These are phyloP conservation scores for Thalassaphorura encarpata DNA, from an alignment of 1,140 invertebrate genomes.

Conservation along the genomic window DNA sequence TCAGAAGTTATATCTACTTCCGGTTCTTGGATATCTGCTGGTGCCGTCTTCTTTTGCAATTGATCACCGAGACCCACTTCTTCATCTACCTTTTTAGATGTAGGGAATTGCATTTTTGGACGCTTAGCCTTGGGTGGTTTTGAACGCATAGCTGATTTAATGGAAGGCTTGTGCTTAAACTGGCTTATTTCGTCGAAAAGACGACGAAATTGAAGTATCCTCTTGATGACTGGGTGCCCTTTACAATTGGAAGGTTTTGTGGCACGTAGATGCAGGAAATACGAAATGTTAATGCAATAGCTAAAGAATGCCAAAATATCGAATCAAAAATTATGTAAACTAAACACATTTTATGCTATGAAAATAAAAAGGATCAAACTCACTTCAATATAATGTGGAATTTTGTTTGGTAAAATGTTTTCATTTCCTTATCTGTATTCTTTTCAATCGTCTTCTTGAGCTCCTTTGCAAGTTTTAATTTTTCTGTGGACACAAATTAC, in stretches of 20 bases:
- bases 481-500: neutral
- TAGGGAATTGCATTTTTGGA: slow-evolving; percentile 29
- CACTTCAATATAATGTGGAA: slow-evolving; percentile 59
- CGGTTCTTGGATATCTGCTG: slow-evolving; percentile 33
- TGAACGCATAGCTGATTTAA: neutral
- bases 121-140: slow-evolving; percentile 2
- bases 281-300: slow-evolving; percentile 75
- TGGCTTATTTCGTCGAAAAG: slow-evolving; percentile 60
- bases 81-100: slow-evolving; percentile 33
- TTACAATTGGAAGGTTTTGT: slow-evolving; percentile 37
- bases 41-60: slow-evolving; percentile 34
- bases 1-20: slow-evolving; percentile 26
- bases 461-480: slow-evolving; percentile 39
- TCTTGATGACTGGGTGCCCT: slow-evolving; percentile 74
- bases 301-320: slow-evolving; percentile 38
- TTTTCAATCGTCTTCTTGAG: slow-evolving; percentile 51
- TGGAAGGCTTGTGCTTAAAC: slow-evolving; percentile 37
- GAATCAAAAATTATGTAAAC: neutral
- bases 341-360: too few relatives aligned
- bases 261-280: slow-evolving; percentile 72
- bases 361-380: neutral
- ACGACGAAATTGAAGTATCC: slow-evolving; percentile 66
- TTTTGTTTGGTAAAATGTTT: slow-evolving; percentile 54
- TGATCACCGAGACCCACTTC: slow-evolving; percentile 30
- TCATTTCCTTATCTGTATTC: slow-evolving; percentile 45